These are phyloP conservation scores for Lissonota sp. DNA, from an alignment of 2,888 invertebrate species.

Conservation along the genomic window DNA sequence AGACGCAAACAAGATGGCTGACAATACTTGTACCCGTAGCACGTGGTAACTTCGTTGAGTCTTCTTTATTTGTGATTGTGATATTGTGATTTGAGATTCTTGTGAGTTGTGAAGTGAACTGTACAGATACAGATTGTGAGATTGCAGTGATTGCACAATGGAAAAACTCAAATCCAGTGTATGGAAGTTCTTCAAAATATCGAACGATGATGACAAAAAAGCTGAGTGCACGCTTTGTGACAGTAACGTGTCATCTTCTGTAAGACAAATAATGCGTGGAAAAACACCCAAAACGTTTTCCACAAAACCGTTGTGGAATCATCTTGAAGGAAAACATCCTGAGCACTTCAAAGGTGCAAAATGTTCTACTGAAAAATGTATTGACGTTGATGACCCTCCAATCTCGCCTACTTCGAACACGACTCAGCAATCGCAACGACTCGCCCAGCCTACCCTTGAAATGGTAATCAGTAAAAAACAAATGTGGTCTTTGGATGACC, in stretches of 20 bases:
- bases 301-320: neutral
- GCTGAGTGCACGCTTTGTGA: neutral
- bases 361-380: neutral
- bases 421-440: too few species aligned
- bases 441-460: conserved; percentile 42
- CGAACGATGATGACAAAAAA: neutral
- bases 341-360: neutral
- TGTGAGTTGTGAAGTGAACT: neutral
- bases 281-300: neutral
- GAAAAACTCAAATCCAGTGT: neutral
- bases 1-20: neutral
- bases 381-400: neutral
- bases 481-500: conserved; percentile 51
- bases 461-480: conserved; percentile 47
- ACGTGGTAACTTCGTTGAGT: neutral
- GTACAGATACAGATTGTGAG: too few species aligned
- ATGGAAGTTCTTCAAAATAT: neutral
- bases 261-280: neutral
- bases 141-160: neutral
- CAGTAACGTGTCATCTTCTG: neutral
- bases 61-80: neutral
- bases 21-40: neutral
- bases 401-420: neutral
- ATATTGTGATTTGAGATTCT: neutral
- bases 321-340: neutral